Evolutionary conservation across 2,113 vertebrate genomes (phyloP), one percentile per base, ranked within the genome.

Genomic region (Crotalus viridis): DNA sequence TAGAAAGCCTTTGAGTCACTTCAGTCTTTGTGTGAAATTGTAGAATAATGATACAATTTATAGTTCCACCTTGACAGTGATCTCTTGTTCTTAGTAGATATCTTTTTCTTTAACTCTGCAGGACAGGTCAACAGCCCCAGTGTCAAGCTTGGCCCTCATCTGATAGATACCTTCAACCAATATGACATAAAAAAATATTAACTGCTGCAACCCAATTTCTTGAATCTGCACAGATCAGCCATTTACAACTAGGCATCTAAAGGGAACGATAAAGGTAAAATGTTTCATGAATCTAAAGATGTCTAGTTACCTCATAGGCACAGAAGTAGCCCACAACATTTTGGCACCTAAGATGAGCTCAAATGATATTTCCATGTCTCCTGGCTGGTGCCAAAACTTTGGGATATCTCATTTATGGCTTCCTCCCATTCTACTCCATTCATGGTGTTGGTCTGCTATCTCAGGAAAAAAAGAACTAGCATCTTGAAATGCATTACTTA

Each of bases 41-140:
- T 95, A 96, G 96, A 96, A 97, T 95, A 94, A 91, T 93, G 94
- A 93, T 96, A 97, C 95, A 96, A 96, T 95, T 97, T 94, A 94
- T 94, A 96, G 95, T 95, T 93, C 33, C 19, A 19, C 33, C 74
- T 81, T 19, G 1, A 7, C 69, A 74, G 15, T 81, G 69, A 81
- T 81, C 17, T 19, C n/a, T 81, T 39, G 0, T 39, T 39, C 15
- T 81, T 81, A 81, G 69, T 39, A 81, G 69, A 39, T 39, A 7
- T 33, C 6, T 81, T 81, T 81, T 81, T 19, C 69, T 81, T 81
- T 81, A 39, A 81, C 33, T 81, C 69, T 39, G 17, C n/a, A 81
- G 69, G 19, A 19, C n/a, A 74, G 33, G n/a, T n/a, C n/a, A 39
- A 39, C 15, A 8, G 6, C 6, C 33, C 69, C 17, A 81, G 74